Base-by-base conservation (phyloP, 2,797 vertebrate species). In the Geotrypetes seraphini region DNA sequence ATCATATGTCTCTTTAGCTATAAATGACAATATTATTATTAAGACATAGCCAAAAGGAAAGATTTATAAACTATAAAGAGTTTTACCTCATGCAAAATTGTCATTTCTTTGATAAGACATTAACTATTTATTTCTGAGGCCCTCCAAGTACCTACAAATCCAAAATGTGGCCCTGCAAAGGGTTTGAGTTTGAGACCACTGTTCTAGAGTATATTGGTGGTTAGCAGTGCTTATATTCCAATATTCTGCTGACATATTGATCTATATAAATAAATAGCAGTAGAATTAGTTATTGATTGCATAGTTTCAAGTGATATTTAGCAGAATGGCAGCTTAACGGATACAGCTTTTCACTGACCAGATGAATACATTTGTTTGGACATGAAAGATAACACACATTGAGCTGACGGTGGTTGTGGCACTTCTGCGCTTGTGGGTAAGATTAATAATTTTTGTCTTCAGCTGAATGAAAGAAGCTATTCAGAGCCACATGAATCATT, bases 381-480 rank as follows among this genome's bases (percentile, higher is more conserved):
- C 31, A 25, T 45, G 47, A 57, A 58, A 53, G 17, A 56, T 36
- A 72, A 37, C 5, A 41, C 60, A 14, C 17, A 35, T 33, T 53
- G 33, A 50, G 74, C 45, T 29, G 31, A 52, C 10, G 68, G 30
- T 48, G 16, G 43, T 66, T 30, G 43, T 12, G 23, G 23, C 10
- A 47, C 24, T 28, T 47, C 22, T 39, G 18, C 40, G 38, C 16
- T 26, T 26, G 57, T 29, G n/a, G 5, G 1, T 47, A 47, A 67
- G 65, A 69, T 70, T 53, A 66, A 68, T 55, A 54, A 54, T 13
- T 30, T 61, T 46, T 62, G 41, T 25, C 22, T 22, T 51, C 20
- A 12, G n/a, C 11, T 46, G 21, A 46, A 52, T 67, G 65, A 68
- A 51, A 63, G 32, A 65, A 68, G 4, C 19, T 44, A 73, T 58